Percentiles rank a stretch among this genome's conserved stretches.
These are phyloP conservation scores for Calliopsis andreniformis DNA, from an alignment of 1,140 invertebrate species.

Conservation along the genomic window DNA sequence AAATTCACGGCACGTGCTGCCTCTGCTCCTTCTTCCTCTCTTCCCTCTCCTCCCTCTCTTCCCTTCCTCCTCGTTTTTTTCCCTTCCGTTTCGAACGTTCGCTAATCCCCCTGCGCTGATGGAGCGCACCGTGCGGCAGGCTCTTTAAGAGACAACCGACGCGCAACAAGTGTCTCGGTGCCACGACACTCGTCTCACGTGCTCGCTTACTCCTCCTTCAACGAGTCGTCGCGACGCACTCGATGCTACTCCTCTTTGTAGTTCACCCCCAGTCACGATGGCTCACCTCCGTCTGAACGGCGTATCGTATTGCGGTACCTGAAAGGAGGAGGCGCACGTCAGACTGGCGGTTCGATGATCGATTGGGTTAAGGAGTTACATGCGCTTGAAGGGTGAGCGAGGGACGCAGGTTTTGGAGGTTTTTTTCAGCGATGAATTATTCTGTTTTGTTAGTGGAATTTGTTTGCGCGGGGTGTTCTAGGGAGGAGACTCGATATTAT, in stretches of 20 bases:
- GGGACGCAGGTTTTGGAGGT: too few species aligned
- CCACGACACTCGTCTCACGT: conserved; percentile 56
- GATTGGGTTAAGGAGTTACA: not conserved
- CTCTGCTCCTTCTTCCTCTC: not conserved
- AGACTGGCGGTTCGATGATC: not conserved
- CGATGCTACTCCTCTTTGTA: conserved; percentile 33
- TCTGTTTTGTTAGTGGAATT: too few species aligned
- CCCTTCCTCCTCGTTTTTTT: not conserved
- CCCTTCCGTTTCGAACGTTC: not conserved
- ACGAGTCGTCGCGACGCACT: conserved; percentile 26
- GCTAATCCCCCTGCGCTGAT: conserved; percentile 12
- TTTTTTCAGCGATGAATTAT: not conserved
- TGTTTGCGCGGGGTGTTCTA: too few species aligned
- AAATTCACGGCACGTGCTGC: conserved; percentile 15
- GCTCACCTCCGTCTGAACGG: not conserved
- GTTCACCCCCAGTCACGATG: not conserved
- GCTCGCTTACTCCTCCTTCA: conserved; percentile 42
- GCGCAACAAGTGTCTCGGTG: conserved; percentile 63
- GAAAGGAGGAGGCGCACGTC: not conserved
- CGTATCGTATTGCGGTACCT: conserved; percentile 9
- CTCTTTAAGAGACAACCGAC: conserved; percentile 47
- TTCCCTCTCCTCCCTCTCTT: too few species aligned
- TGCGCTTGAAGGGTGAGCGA: too few species aligned
- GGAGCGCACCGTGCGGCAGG: conserved; percentile 10
- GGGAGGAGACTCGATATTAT: too few species aligned